Percentiles rank a stretch among this genome's conserved stretches.
These are phyloP conservation scores for Crypturellus undulatus DNA, from an alignment of 2,113 vertebrate genomes.

Conservation along the genomic window DNA sequence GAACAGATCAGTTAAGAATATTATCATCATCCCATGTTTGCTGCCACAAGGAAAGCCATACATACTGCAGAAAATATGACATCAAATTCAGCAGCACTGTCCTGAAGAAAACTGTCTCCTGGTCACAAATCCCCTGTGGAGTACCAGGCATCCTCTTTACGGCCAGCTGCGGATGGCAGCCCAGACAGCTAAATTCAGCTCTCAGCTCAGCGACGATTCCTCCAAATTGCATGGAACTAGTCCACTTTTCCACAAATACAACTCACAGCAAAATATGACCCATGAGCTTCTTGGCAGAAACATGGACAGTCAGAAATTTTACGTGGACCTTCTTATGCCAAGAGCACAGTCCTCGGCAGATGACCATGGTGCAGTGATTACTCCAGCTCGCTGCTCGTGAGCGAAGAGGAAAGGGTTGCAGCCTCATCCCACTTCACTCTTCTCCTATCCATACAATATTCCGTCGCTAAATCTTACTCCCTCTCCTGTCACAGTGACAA, in stretches of 20 bases:
- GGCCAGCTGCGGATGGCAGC: constrained; percentile 37
- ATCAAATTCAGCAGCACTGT: constrained; percentile 17
- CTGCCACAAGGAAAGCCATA: constrained; percentile 9
- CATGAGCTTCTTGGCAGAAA: not conserved
- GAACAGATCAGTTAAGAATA: not conserved
- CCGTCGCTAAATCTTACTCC: not conserved
- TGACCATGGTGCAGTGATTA: constrained; percentile 5
- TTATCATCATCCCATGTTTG: constrained; percentile 13
- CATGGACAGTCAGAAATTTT: not conserved
- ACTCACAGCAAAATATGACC: not conserved
- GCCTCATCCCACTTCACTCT: not conserved
- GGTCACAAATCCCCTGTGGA: constrained; percentile 49
- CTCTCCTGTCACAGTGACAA: not conserved
- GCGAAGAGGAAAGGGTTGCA: constrained; percentile 13
- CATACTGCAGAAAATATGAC: constrained; percentile 40
- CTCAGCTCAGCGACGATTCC: not conserved
- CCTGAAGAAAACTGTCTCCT: constrained; percentile 53
- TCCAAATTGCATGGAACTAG: not conserved
- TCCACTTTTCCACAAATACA: not conserved
- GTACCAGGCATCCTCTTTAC: constrained; percentile 29
- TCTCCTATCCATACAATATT: not conserved
- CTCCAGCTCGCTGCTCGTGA: constrained; percentile 11
- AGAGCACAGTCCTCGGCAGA: not conserved
- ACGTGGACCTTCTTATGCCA: not conserved
- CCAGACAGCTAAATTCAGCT: constrained; percentile 7